Base-by-base conservation (phyloP, 1,140 invertebrate species). In the Pseudomyrmex gracilis region DNA sequence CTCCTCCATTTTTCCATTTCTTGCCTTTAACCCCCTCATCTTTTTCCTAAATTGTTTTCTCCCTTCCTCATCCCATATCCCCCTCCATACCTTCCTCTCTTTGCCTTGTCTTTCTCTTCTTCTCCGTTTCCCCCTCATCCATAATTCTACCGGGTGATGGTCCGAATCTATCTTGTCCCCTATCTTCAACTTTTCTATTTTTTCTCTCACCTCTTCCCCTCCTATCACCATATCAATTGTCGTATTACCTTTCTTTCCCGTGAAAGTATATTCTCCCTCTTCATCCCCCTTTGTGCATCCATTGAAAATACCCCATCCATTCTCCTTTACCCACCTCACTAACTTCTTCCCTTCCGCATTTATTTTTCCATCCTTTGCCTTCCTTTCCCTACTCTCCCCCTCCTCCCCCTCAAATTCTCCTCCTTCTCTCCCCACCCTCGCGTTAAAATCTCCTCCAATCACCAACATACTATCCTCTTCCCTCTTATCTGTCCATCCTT, bases 201-300 rank as follows among this genome's bases (percentile, higher is more conserved):
- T 20, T 7, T 17, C n/a, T 53, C 53, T 57, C 0, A 7, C 0
- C 1, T n/a, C 66, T 12, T 43, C 22, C 5, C 45, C 67, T 61
- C 67, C 83, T 34, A 86, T 70, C 45, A 82, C 80, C 80, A 24
- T 85, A 85, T 88, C 86, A 22, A 90, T 85, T 2, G 88, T 78
- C 12, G 82, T 73, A 20, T 66, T 66, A 12, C 80, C 88, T 58
- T 60, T 82, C 2, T 55, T 60, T 49, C 85, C 84, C 15, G 71
- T 67, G 24, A 76, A 86, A 7, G 85, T 86, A 43, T 43, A 76
- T 68, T 86, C 83, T 61, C 88, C 86, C 61, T 85, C 70, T 63
- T 83, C 84, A 49, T 90, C 88, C 17, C 85, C 85, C 10, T 67
- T 77, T 5, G 70, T 68, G 4, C 47, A 24, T n/a, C 82, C 85